Percentiles rank a stretch among this genome's conserved stretches.
These are phyloP conservation scores for Muscicapa adusta DNA, from an alignment of 2,113 vertebrate genomes.

Conservation along the genomic window DNA sequence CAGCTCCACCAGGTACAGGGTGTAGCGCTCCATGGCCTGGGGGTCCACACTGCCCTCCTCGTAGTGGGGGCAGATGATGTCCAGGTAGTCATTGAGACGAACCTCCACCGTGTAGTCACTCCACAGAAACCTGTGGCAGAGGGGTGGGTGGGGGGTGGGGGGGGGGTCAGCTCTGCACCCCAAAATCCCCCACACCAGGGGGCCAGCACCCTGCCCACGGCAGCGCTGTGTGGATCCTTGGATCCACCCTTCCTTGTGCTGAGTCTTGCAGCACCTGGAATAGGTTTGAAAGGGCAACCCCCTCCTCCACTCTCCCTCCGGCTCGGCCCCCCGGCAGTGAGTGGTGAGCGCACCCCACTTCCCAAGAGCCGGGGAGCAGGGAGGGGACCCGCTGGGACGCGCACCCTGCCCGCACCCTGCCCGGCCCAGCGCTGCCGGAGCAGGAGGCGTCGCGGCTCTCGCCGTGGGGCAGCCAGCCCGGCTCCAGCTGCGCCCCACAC, in stretches of 20 bases:
- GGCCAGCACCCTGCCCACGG: neutral
- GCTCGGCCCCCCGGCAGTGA: neutral
- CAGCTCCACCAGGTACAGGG: slow-evolving; percentile 88
- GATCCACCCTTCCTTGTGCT: too few species aligned
- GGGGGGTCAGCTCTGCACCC: neutral
- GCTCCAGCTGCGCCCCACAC: slow-evolving; percentile 10
- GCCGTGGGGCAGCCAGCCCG: neutral
- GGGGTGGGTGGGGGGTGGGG: neutral
- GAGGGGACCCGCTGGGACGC: neutral
- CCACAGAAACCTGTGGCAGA: slow-evolving; percentile 74
- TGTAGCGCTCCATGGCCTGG: slow-evolving; percentile 84
- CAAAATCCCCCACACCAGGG: neutral
- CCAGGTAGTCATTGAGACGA: slow-evolving; percentile 88
- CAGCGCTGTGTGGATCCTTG: neutral
- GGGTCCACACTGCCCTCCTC: slow-evolving; percentile 72
- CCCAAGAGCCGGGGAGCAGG: neutral
- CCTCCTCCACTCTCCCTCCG: neutral
- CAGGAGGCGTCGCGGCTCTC: neutral
- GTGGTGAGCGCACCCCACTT: neutral
- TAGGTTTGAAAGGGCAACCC: neutral
- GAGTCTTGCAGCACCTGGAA: neutral
- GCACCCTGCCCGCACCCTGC: neutral
- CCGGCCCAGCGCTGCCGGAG: neutral
- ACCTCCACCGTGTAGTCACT: slow-evolving; percentile 84
- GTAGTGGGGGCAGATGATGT: slow-evolving; percentile 94